A percentile compares a stretch with the other conserved stretches of the same genome.
phyloP scores from a whole-genome alignment of 2,888 invertebrate genomes.

The Tridacna gigas region DNA sequence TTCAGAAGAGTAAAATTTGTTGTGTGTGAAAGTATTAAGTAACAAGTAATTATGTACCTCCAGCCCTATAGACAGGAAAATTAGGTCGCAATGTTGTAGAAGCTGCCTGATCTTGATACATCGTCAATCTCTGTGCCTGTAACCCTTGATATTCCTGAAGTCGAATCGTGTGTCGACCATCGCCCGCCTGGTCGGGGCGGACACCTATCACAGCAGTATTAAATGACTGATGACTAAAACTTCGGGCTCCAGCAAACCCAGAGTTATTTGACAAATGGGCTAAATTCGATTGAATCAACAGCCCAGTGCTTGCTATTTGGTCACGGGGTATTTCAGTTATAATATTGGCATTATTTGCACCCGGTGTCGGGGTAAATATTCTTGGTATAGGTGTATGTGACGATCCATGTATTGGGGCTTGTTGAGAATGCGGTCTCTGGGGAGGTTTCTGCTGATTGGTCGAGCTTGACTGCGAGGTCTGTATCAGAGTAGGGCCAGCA shows the following conservation, averaged over 20 bases:
- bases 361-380: conserved; percentile 50
- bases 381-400: conserved; percentile 34
- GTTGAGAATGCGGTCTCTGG: background rate
- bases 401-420: background rate
- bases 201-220: conserved; percentile 55
- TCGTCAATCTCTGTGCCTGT: conserved; percentile 45
- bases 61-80: conserved; percentile 49
- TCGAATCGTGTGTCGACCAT: conserved; percentile 44
- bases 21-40: background rate
- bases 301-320: conserved; percentile 34
- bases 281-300: conserved; percentile 51
- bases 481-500: background rate
- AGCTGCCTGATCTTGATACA: conserved; percentile 55
- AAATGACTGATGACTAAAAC: conserved; percentile 44
- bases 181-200: conserved; percentile 51
- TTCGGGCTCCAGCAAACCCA: conserved; percentile 34
- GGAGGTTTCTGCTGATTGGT: conserved; percentile 16
- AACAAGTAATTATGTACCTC: conserved; percentile 25
- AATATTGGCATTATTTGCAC: conserved; percentile 25
- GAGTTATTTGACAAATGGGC: conserved; percentile 34
- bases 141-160: conserved; percentile 58
- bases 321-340: conserved; percentile 43
- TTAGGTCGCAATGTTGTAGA: conserved; percentile 30
- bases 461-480: background rate
- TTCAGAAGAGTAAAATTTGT: background rate